Evolutionary conservation across 2,888 invertebrate species (phyloP).

Genomic region (Leptinotarsa tumamoca): DNA sequence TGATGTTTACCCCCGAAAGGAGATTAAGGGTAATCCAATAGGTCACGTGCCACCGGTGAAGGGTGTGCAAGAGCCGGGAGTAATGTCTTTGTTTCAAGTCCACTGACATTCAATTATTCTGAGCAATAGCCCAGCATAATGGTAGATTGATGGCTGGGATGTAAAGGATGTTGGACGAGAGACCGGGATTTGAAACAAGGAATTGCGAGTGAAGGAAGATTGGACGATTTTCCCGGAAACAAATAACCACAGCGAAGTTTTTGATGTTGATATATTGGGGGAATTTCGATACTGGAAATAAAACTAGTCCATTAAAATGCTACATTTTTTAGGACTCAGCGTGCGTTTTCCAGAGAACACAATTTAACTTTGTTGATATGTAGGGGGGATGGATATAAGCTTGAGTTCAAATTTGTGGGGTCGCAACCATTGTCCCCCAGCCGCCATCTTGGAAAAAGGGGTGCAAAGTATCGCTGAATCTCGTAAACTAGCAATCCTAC

Average conservation of each 20-base stretch:
- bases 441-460: too few relatives aligned
- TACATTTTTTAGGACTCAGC: too few relatives aligned
- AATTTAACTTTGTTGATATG: too few relatives aligned
- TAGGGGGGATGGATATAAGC: too few relatives aligned
- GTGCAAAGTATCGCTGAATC: too few relatives aligned
- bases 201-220: conserved; percentile 6
- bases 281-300: neutral
- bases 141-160: conserved; percentile 61
- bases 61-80: conserved; percentile 62
- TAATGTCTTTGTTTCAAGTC: conserved; percentile 68
- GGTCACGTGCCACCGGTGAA: conserved; percentile 60
- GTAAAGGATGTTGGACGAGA: conserved; percentile 28
- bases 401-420: too few relatives aligned
- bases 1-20: conserved; percentile 39
- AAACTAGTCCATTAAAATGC: neutral
- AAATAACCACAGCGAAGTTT: conserved; percentile 10
- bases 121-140: conserved; percentile 66
- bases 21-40: conserved; percentile 61
- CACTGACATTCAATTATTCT: conserved; percentile 68
- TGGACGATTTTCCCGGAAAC: conserved; percentile 11
- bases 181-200: conserved; percentile 20
- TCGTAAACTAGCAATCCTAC: too few relatives aligned
- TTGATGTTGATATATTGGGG: conserved; percentile 12
- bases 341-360: too few relatives aligned
- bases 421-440: too few relatives aligned